Conservation (phyloP, 2,888 invertebrate genomes). For the Rhagium mordax region DNA sequence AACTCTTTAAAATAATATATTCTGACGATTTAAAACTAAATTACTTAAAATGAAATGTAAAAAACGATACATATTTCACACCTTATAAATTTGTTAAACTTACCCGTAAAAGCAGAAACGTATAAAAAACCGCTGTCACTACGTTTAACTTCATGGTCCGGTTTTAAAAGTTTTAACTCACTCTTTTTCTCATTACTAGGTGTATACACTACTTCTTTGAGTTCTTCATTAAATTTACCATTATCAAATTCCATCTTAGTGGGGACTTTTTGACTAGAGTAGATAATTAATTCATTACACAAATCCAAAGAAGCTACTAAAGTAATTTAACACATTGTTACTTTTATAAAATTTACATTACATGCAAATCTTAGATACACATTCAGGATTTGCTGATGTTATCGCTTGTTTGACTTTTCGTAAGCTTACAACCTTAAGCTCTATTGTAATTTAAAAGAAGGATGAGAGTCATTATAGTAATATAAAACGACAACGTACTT, state of each 20-base stretch:
- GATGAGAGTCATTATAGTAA: slow-evolving; percentile 14
- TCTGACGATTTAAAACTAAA: too few relatives aligned
- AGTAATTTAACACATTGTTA: neutral
- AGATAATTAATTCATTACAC: neutral
- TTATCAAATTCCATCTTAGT: neutral
- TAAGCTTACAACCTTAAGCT: slow-evolving; percentile 5
- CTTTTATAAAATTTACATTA: slow-evolving; percentile 11
- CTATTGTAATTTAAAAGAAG: slow-evolving; percentile 9
- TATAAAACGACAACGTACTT: slow-evolving; percentile 8
- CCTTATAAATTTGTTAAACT: too few relatives aligned
- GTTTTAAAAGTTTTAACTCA: slow-evolving; percentile 36
- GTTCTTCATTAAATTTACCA: slow-evolving; percentile 10
- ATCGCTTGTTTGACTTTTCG: slow-evolving; percentile 15
- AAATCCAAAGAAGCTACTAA: slow-evolving; percentile 10
- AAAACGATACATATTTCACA: too few relatives aligned
- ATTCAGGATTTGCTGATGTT: slow-evolving; percentile 4
- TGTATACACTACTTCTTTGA: slow-evolving; percentile 42
- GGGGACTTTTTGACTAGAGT: neutral
- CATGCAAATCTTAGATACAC: slow-evolving; percentile 19
- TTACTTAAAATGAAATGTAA: too few relatives aligned
- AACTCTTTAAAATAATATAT: too few relatives aligned
- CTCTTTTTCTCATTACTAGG: slow-evolving; percentile 29
- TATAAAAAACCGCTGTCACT: slow-evolving; percentile 46
- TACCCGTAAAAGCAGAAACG: slow-evolving; percentile 49
- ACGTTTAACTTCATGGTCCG: slow-evolving; percentile 19